phyloP scores from a whole-genome alignment of 2,113 vertebrate species.

The Lathamus discolor region DNA sequence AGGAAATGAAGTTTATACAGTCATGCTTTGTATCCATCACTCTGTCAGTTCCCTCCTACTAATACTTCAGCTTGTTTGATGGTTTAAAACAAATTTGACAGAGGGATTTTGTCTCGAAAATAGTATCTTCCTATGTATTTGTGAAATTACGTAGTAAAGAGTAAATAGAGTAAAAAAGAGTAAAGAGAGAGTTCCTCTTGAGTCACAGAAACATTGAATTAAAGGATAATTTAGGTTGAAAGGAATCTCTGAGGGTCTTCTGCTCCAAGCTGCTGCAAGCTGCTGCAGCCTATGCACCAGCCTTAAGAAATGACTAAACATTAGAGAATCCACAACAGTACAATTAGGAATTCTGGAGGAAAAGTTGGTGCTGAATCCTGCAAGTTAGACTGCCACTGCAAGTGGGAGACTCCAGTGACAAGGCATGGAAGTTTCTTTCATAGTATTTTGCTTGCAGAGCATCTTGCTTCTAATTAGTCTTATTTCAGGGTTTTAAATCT shows the following conservation, averaged over 20 bases:
- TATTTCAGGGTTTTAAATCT: neutral
- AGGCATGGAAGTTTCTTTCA: neutral
- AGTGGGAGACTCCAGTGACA: neutral
- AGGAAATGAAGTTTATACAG: neutral
- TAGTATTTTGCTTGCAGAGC: neutral
- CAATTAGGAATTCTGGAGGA: neutral
- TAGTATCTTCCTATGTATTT: neutral
- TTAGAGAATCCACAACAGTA: neutral
- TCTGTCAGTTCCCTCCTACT: neutral
- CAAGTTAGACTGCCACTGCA: too few relatives aligned
- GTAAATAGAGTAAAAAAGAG: neutral
- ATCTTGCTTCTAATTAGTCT: neutral
- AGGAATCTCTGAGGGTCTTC: neutral
- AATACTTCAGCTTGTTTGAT: neutral
- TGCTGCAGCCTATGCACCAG: neutral
- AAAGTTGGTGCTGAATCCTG: neutral
- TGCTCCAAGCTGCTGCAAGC: neutral
- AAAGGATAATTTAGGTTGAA: neutral
- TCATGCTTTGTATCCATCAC: neutral
- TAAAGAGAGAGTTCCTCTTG: neutral
- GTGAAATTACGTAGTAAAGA: neutral
- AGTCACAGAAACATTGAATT: neutral
- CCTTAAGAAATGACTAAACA: neutral
- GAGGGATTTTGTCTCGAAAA: neutral
- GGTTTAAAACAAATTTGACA: neutral